phyloP scores from a whole-genome alignment of 2,797 vertebrate genomes.

The Kryptolebias ocellatus region DNA sequence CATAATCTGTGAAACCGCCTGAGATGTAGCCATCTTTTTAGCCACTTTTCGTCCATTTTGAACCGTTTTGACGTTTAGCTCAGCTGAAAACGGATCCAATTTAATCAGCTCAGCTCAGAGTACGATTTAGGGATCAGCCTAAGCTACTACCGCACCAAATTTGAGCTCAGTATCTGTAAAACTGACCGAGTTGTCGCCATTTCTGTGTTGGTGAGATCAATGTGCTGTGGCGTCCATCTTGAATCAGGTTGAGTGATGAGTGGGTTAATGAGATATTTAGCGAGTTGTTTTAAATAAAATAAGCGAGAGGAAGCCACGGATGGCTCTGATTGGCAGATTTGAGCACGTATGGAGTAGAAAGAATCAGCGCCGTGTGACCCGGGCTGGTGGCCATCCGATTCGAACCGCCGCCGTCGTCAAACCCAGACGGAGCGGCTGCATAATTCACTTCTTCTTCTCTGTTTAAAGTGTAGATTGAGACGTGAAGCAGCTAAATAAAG shows the following conservation, averaged over 20 bases:
- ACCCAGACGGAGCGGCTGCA: constrained; percentile 43
- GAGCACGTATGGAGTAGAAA: constrained; percentile 52
- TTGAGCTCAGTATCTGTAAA: no score
- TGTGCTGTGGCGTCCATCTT: no score
- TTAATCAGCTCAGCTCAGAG: no score
- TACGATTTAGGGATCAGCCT: no score
- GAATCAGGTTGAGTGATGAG: constrained; percentile 3
- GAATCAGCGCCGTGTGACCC: constrained; percentile 53
- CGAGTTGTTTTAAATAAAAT: constrained; percentile 23
- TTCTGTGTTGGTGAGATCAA: no score
- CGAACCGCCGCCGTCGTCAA: constrained; percentile 21
- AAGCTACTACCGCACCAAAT: no score
- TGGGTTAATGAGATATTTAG: constrained; percentile 3
- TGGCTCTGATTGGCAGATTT: constrained; percentile 53
- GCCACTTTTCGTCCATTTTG: no score
- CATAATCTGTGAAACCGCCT: no score
- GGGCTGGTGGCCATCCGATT: constrained; percentile 29
- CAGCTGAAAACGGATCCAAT: no score
- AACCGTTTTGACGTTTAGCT: no score
- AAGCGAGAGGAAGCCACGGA: constrained; percentile 57
- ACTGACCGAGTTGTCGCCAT: no score
- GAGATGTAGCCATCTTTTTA: no score
- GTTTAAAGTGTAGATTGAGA: constrained; percentile 53
- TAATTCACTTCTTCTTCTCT: constrained; percentile 15
- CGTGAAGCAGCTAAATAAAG: constrained; percentile 65